phyloP scores from a whole-genome alignment of 1,140 invertebrate species.

The Papilio dardanus region DNA sequence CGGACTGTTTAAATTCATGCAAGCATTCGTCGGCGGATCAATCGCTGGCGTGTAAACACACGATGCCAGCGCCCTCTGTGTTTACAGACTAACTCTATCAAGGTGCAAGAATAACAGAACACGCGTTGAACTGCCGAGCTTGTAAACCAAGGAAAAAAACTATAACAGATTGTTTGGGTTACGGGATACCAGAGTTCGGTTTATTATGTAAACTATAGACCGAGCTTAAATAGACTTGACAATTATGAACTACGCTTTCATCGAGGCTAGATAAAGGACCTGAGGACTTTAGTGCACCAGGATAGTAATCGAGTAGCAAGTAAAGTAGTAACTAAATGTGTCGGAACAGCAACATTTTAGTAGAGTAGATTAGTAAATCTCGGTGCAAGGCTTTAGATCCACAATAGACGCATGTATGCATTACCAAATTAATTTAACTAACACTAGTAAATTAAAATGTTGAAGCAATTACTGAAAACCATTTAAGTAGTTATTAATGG shows the following conservation, averaged over 20 bases:
- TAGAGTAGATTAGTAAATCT: too few species aligned
- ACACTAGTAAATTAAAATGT: too few species aligned
- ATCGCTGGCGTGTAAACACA: conserved; percentile 48
- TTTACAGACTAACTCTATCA: conserved; percentile 65
- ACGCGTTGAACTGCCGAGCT: conserved; percentile 72
- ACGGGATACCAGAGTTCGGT: conserved; percentile 25
- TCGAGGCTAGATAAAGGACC: neutral
- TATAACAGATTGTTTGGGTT: conserved; percentile 45
- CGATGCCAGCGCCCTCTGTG: conserved; percentile 47
- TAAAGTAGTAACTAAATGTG: too few species aligned
- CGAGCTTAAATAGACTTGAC: conserved; percentile 8
- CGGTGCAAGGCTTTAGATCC: too few species aligned
- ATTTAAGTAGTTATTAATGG: too few species aligned
- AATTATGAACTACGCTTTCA: neutral
- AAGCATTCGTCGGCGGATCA: conserved; percentile 41
- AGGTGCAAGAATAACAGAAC: conserved; percentile 73
- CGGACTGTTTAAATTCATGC: conserved; percentile 19
- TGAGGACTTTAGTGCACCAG: neutral
- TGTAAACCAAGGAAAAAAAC: conserved; percentile 54
- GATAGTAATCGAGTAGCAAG: too few species aligned
- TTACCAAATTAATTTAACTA: too few species aligned
- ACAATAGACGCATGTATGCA: neutral
- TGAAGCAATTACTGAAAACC: too few species aligned
- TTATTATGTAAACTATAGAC: conserved; percentile 14
- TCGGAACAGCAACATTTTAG: too few species aligned